Conservation (phyloP, 2,888 invertebrate genomes). For the Eupithecia subfuscata region DNA sequence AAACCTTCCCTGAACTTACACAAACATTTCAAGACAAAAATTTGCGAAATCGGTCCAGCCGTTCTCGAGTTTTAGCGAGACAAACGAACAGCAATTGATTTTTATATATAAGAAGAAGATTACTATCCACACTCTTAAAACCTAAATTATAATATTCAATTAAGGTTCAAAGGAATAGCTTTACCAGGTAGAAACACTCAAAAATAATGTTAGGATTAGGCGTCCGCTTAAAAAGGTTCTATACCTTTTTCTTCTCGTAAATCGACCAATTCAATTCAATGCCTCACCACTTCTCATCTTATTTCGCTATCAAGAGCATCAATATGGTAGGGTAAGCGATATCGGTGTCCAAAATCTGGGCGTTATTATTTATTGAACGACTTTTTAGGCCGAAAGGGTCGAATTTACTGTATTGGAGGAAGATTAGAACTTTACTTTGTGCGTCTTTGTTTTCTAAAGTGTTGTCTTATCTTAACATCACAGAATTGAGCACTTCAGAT, state of each 20-base stretch:
- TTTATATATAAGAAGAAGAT: no score
- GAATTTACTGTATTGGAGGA: constrained; percentile 14
- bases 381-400: constrained; percentile 33
- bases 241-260: constrained; percentile 12
- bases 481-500: neutral
- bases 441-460: neutral
- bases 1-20: no score
- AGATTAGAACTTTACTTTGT: constrained; percentile 23
- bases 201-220: constrained; percentile 9
- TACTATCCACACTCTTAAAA: neutral
- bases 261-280: constrained; percentile 5
- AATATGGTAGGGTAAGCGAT: constrained; percentile 19
- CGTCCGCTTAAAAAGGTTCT: neutral
- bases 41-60: no score
- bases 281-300: constrained; percentile 14
- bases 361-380: constrained; percentile 34
- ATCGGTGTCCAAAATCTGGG: constrained; percentile 22
- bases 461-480: neutral
- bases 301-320: constrained; percentile 19
- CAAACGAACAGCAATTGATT: no score
- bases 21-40: no score
- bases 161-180: neutral
- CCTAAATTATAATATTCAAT: neutral
- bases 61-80: no score
- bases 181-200: constrained; percentile 1